These are phyloP conservation scores for Phymatocera aterrima DNA, from an alignment of 2,888 invertebrate genomes.

Conservation along the genomic window DNA sequence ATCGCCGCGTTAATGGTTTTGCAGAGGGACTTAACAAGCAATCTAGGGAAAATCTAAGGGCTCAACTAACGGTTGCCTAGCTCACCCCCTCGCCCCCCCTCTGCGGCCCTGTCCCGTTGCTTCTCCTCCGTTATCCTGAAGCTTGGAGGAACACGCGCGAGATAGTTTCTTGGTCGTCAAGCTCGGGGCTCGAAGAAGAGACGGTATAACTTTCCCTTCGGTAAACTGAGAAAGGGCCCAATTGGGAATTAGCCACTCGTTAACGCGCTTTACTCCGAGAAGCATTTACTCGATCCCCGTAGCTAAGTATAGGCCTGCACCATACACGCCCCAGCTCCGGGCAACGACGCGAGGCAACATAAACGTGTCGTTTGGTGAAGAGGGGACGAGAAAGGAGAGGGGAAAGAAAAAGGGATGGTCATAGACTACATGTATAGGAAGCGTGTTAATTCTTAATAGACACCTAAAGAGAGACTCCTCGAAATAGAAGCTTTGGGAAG, in stretches of 20 bases:
- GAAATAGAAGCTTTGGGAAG: constrained; percentile 4
- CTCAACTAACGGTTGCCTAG: constrained; percentile 13
- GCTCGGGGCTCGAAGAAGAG: constrained; percentile 6
- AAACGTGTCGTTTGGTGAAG: not conserved
- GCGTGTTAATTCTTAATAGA: constrained; percentile 23
- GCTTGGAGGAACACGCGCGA: not conserved
- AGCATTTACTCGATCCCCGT: constrained; percentile 54
- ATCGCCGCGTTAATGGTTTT: constrained; percentile 44
- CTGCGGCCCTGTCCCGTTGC: not conserved
- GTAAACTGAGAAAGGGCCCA: constrained; percentile 56
- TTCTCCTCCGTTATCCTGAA: not conserved
- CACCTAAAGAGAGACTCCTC: not conserved
- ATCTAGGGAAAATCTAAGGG: constrained; percentile 47
- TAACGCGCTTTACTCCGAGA: constrained; percentile 64
- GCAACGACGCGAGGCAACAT: not conserved
- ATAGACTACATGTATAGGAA: not conserved
- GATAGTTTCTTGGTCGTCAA: not conserved
- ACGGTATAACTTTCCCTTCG: constrained; percentile 54
- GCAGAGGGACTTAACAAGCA: constrained; percentile 43
- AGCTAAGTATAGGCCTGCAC: constrained; percentile 45
- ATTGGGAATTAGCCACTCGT: constrained; percentile 69
- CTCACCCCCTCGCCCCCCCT: not conserved
- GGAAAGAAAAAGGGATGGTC: not conserved
- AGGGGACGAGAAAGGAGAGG: constrained; percentile 22
- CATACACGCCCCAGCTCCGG: not conserved